These are phyloP conservation scores for Peromyscus aztecus DNA, from an alignment of 2,797 vertebrate genomes.

Conservation along the genomic window DNA sequence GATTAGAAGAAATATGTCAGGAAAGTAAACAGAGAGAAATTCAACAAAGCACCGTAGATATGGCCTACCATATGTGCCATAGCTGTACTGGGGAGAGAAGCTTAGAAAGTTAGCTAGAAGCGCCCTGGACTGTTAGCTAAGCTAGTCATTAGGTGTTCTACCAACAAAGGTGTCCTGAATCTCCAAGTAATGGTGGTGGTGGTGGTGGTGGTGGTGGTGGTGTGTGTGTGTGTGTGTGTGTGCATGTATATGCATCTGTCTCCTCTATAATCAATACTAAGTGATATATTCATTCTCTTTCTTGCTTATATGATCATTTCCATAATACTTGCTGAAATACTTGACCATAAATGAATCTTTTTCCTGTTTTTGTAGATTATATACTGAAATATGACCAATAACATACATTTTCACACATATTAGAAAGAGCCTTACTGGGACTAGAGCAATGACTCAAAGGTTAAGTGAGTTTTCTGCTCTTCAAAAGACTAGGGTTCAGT, in stretches of 20 bases:
- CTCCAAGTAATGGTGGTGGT: neutral
- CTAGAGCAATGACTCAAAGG: neutral
- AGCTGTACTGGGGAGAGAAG: neutral
- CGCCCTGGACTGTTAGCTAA: neutral
- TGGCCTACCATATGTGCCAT: neutral
- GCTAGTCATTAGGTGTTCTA: neutral
- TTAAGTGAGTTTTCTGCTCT: neutral
- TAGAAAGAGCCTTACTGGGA: slow-evolving; percentile 59
- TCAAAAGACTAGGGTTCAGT: neutral
- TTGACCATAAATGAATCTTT: neutral
- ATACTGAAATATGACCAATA: neutral
- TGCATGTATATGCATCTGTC: no score
- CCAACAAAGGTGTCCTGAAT: neutral
- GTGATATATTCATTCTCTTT: neutral
- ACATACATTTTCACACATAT: slow-evolving; percentile 37
- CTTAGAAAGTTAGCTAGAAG: neutral
- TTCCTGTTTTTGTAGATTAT: neutral
- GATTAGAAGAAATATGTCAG: neutral
- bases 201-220: neutral
- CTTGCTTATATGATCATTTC: neutral
- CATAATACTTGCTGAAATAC: neutral
- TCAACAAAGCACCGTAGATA: neutral
- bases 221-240: neutral
- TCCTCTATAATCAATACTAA: neutral
- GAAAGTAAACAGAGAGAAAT: neutral